Base-by-base conservation (phyloP, 2,888 invertebrate genomes). In the Trypoxylon attenuatum region DNA sequence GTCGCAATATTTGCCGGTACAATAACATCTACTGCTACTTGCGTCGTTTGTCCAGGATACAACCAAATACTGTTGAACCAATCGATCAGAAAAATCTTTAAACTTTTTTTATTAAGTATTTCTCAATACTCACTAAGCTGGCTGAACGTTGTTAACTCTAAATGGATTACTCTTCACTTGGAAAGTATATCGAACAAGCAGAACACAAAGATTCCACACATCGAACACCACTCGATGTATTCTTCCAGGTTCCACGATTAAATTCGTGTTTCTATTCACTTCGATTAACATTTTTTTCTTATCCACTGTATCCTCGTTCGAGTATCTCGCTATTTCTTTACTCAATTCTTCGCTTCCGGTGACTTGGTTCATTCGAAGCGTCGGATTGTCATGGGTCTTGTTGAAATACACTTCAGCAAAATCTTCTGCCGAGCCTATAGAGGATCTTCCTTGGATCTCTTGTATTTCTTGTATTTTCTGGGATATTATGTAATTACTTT, bases 151-250 rank as follows among this genome's bases (percentile, higher is more conserved):
- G 21, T 89, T 87, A 18, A 93, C 77, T 71, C 55, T 69, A n/a
- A 83, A 91, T 90, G 13, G 89, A 87, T 58, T 90, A 87, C 77
- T 92, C 89, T 52, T 92, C 90, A 6, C 89, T 89, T 89, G 79
- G 92, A 93, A 54, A 86, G 87, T 74, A 91, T 91, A 62, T 87
- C 88, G 16, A 89, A 89, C 0, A 88, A 82, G 66, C 88, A 90
- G 6, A 89, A 89, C n/a, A 90, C 90, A 84, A 38, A 90, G 91
- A 85, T 94, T 94, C 0, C 91, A 92, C 0, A 94, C 91, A 85
- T 94, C 92, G 78, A 93, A 94, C 63, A 91, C 89, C n/a, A 94
- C 79, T 87, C 76, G 73, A 27, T 81, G 76, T 38, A 56, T 23
- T 2, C 73, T 71, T 15, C 83, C 84, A 10, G 86, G 82, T 15